These are phyloP conservation scores for Gnatocerus cornutus DNA, from an alignment of 2,888 invertebrate genomes.

Conservation along the genomic window DNA sequence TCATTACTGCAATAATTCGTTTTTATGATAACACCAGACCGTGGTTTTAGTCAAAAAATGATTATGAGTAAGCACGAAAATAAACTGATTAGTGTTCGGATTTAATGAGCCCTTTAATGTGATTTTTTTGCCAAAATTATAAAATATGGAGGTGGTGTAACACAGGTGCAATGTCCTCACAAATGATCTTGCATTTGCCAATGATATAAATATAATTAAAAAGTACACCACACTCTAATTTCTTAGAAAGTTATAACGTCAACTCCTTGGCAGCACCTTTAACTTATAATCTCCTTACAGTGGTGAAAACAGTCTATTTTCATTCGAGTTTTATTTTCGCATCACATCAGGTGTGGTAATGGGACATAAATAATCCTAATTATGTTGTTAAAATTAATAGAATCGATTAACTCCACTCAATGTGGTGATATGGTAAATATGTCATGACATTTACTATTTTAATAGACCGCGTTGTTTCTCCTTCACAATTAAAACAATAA, in stretches of 20 bases:
- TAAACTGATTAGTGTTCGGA: too few relatives aligned
- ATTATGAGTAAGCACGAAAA: too few relatives aligned
- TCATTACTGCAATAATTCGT: too few relatives aligned
- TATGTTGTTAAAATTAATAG: slow-evolving; percentile 6
- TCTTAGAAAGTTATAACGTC: slow-evolving; percentile 24
- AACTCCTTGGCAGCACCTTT: slow-evolving; percentile 13
- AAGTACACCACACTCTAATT: slow-evolving; percentile 6
- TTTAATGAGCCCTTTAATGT: too few relatives aligned
- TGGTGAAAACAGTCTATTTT: slow-evolving; percentile 11
- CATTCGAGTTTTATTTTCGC: slow-evolving; percentile 3
- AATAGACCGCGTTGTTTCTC: too few relatives aligned
- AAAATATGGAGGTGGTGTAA: background rate
- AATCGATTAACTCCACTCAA: background rate
- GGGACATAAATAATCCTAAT: slow-evolving; percentile 3
- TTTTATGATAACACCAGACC: too few relatives aligned
- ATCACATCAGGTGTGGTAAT: slow-evolving; percentile 7
- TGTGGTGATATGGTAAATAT: too few relatives aligned
- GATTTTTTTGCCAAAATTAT: too few relatives aligned
- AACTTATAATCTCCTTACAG: background rate
- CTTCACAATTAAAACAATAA: too few relatives aligned
- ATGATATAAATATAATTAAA: slow-evolving; percentile 10
- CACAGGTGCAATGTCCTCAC: slow-evolving; percentile 17
- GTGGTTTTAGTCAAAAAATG: too few relatives aligned
- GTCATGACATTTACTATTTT: too few relatives aligned
- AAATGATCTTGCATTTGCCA: slow-evolving; percentile 18